Conservation (phyloP, 2,797 vertebrate species). For the Alosa sapidissima region DNA sequence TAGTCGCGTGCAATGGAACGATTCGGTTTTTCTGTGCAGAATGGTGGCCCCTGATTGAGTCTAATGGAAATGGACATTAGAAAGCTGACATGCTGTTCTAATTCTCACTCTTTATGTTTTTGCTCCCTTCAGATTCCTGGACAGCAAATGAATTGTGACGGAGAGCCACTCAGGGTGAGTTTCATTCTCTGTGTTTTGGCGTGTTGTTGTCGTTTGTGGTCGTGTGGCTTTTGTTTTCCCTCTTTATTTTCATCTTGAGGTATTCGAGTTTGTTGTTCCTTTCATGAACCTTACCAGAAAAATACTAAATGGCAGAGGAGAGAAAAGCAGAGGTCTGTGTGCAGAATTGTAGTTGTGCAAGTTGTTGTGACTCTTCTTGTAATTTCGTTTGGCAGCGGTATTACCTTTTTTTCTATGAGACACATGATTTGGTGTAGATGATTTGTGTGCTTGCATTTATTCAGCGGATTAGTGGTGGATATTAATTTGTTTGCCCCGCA, state of each 20-base stretch:
- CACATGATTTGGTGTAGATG: conserved; percentile 32
- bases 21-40: not conserved
- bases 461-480: conserved; percentile 6
- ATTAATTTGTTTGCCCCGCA: conserved; percentile 12
- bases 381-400: not conserved
- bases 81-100: conserved; percentile 10
- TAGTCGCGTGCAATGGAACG: not conserved
- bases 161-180: conserved; percentile 84
- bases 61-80: not conserved
- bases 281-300: not conserved
- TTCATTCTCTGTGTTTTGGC: conserved; percentile 29
- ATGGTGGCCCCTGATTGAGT: not conserved
- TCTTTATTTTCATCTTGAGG: conserved; percentile 11
- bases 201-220: conserved; percentile 21
- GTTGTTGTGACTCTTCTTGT: not conserved
- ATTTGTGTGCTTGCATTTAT: not conserved
- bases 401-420: not conserved
- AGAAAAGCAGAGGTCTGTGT: not conserved
- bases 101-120: conserved; percentile 48
- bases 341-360: not conserved
- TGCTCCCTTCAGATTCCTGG: conserved; percentile 74
- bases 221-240: conserved; percentile 28
- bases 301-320: not conserved
- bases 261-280: not conserved
- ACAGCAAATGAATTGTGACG: conserved; percentile 87